Evolutionary conservation across 1,140 invertebrate species (phyloP), one percentile per base, ranked within the genome.

Genomic region (Drosophila sulfurigaster): DNA sequence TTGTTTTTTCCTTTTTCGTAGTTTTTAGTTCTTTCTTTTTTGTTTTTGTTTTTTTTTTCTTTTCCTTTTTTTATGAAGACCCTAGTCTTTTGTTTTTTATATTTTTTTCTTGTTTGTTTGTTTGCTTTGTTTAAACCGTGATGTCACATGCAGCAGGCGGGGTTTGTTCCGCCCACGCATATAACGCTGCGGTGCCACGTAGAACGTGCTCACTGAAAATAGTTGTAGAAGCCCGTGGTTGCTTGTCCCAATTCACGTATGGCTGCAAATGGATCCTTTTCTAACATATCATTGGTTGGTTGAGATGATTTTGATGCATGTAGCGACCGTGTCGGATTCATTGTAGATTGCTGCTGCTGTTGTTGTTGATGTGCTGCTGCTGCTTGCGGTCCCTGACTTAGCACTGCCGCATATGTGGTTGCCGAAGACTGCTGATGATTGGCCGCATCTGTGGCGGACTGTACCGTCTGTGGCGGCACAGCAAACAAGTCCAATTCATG

Each of bases 381-480:
- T 25, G 81, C 81, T 70, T 81, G 87, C 7, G 81, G 90, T 16
- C 92, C 93, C 66, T 93, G 92, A 58, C 93, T 93, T 13, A 93
- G 76, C 32, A 93, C 93, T 45, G 93, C 93, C 4, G 93, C 93
- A 74, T 93, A 93, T 0, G 93, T 93, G 25, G 93, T 93, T 25
- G 79, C 78, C 15, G 75, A 76, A 54, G 78, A 87, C 68, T 70
- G 86, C 69, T 56, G 77, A 30, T 80, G 82, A 38, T 81, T 82
- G 54, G 62, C 63, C 13, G 58, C 51, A 51, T 60, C 67, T 0
- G 51, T 54, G n/a, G 70, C 62, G 3, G 63, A 38, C 7, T 81
- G 73, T 0, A 65, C 30, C 5, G 56, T 48, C 49, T 65, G 66
- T 25, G 54, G 60, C n/a, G 57, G 62, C 66, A 79, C 59, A 11